Evolutionary conservation across 1,140 invertebrate genomes (phyloP).

Genomic region (Ruditapes philippinarum): DNA sequence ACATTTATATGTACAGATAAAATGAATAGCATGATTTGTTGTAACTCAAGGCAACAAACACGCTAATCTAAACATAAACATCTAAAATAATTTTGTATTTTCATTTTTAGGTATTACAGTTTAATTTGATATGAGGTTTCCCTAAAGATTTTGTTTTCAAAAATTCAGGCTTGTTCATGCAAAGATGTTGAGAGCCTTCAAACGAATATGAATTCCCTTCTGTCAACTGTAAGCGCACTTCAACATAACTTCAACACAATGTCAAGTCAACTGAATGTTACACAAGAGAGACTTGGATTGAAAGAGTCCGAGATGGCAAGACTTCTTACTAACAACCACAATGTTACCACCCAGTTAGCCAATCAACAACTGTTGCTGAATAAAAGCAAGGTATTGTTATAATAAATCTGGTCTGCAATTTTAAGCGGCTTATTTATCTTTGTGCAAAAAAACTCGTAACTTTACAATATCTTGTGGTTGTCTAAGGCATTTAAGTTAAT

Average conservation of each 20-base stretch:
- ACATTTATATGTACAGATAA: too few relatives aligned
- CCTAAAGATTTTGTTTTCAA: conserved; percentile 18
- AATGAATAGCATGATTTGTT: too few relatives aligned
- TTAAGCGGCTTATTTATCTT: too few relatives aligned
- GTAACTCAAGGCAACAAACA: too few relatives aligned
- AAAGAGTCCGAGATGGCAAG: conserved; percentile 31
- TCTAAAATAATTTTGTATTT: too few relatives aligned
- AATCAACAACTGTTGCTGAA: conserved; percentile 65
- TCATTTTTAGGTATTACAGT: too few relatives aligned
- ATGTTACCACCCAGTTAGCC: conserved; percentile 49
- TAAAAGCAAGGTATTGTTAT: conserved; percentile 49
- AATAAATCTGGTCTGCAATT: too few relatives aligned
- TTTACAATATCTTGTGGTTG: too few relatives aligned
- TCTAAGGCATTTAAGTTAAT: too few relatives aligned
- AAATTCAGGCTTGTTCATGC: conserved; percentile 58
- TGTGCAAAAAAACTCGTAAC: too few relatives aligned
- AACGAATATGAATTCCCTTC: conserved; percentile 58
- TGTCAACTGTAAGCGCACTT: conserved; percentile 49
- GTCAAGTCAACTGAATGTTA: conserved; percentile 63
- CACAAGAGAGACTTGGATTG: conserved; percentile 57
- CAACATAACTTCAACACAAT: conserved; percentile 64
- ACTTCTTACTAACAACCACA: conserved; percentile 34
- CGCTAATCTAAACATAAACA: too few relatives aligned
- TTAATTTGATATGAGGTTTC: too few relatives aligned
- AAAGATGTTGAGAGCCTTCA: conserved; percentile 58